phyloP scores from a whole-genome alignment of 2,797 vertebrate species.

The Megaceryle alcyon region DNA sequence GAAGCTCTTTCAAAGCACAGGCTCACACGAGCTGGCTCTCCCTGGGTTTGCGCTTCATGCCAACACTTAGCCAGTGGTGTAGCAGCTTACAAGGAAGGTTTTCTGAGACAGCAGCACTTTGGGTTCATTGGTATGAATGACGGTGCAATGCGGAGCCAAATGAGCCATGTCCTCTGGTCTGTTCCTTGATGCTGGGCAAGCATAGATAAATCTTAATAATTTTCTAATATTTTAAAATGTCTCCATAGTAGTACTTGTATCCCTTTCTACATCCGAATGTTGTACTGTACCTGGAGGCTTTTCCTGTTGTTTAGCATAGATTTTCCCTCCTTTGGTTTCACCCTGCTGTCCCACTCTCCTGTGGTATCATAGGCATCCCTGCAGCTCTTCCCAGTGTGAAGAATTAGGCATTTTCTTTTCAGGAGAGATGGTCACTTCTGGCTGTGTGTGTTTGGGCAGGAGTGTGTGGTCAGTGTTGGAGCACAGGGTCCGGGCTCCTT shows the following conservation, averaged over 20 bases:
- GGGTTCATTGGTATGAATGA: neutral
- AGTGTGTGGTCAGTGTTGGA: neutral
- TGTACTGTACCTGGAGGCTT: neutral
- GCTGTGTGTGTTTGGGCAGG: neutral
- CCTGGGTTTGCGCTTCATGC: neutral
- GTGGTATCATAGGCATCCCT: neutral
- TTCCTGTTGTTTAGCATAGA: neutral
- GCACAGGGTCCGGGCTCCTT: neutral
- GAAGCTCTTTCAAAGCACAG: neutral
- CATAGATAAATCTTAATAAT: neutral
- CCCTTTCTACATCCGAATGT: neutral
- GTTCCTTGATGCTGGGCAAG: neutral
- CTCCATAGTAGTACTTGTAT: neutral
- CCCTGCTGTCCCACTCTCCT: neutral
- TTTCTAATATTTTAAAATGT: neutral
- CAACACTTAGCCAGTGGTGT: neutral
- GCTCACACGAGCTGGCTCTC: neutral
- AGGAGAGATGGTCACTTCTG: neutral
- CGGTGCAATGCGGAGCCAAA: neutral
- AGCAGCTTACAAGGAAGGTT: neutral
- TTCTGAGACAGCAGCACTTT: neutral
- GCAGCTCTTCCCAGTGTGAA: neutral
- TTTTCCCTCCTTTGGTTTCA: neutral
- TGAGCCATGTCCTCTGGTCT: neutral
- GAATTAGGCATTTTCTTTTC: neutral